Conservation (phyloP, 2,113 vertebrate genomes). For the Phrynosoma platyrhinos region DNA sequence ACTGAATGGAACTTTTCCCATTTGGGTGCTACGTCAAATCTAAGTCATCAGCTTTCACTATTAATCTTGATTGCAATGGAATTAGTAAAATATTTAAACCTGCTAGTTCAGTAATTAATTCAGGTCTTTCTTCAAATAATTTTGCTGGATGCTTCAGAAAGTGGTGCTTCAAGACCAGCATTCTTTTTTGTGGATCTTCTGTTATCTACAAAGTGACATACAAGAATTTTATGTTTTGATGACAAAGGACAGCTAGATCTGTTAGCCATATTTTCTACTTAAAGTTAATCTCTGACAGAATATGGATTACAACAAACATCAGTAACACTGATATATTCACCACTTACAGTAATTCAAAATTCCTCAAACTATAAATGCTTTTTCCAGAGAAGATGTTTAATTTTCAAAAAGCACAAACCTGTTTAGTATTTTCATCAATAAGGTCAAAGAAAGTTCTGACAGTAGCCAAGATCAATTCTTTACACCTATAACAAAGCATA, state of each 20-base stretch:
- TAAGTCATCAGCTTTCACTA: slow-evolving; percentile 5
- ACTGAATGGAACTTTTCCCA: not conserved
- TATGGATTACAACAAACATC: not conserved
- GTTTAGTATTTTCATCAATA: slow-evolving; percentile 89
- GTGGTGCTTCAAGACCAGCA: slow-evolving; percentile 88
- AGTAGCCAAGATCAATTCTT: slow-evolving; percentile 93
- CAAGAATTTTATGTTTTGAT: not conserved
- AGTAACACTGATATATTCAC: not conserved
- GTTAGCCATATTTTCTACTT: not conserved
- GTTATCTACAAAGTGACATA: slow-evolving; percentile 84
- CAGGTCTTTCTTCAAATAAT: slow-evolving; percentile 79
- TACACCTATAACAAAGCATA: slow-evolving; percentile 60
- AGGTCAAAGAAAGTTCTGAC: slow-evolving; percentile 94
- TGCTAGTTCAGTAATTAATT: slow-evolving; percentile 76
- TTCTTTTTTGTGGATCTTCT: slow-evolving; percentile 83
- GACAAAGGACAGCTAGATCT: not conserved
- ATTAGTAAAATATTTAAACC: slow-evolving; percentile 74
- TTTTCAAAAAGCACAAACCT: slow-evolving; percentile 79
- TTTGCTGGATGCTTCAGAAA: slow-evolving; percentile 92
- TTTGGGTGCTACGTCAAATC: not conserved
- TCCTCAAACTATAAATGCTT: not conserved
- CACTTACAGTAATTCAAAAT: not conserved
- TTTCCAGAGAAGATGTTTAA: not conserved
- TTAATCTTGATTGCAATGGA: not conserved
- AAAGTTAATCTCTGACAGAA: not conserved